Evolutionary conservation across 2,113 vertebrate species (phyloP).

Genomic region (Rallus limicola): DNA sequence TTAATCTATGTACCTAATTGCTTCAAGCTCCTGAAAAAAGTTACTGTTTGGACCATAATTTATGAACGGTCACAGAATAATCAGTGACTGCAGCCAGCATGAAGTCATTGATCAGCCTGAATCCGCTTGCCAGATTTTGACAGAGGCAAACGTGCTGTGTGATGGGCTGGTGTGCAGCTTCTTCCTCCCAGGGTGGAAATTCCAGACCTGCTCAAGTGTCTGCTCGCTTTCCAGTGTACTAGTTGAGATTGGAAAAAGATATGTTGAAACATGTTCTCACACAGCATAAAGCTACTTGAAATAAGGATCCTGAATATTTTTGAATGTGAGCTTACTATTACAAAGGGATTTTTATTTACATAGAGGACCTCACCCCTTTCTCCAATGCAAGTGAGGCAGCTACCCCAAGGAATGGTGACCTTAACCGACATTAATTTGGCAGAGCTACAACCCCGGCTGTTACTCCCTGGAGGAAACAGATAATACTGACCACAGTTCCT

Average conservation of each 20-base stretch:
- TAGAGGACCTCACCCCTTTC: background rate
- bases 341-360: background rate
- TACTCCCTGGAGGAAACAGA: background rate
- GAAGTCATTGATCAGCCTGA: background rate
- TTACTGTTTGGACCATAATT: background rate
- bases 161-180: background rate
- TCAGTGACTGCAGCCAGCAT: background rate
- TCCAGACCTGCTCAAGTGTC: background rate
- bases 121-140: background rate
- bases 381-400: background rate
- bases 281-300: background rate
- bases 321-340: background rate
- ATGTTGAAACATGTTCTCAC: background rate
- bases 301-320: background rate
- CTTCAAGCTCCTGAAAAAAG: background rate
- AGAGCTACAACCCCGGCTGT: background rate
- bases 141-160: background rate
- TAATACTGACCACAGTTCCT: background rate
- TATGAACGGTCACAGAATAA: background rate
- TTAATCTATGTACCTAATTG: background rate
- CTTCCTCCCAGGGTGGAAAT: background rate
- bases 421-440: background rate
- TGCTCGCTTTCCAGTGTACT: background rate
- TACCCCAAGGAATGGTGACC: background rate
- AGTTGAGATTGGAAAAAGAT: background rate